Conservation (phyloP, 30 jellyfish, hydroid and myxozoan species). For the Cassiopea andromeda region DNA sequence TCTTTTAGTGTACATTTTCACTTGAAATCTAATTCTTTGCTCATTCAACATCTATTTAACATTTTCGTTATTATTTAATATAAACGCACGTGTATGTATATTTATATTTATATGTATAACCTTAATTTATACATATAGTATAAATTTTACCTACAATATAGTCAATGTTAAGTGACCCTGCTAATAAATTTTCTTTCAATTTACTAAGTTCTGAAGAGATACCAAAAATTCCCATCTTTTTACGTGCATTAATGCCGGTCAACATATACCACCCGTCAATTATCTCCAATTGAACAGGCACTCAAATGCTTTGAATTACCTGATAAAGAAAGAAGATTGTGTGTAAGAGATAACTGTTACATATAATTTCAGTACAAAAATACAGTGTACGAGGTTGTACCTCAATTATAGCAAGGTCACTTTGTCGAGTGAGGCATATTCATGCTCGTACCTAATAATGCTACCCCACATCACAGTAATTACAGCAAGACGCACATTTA, state of each 20-base stretch:
- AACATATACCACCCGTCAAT: too few species aligned
- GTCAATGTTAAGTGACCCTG: constrained; percentile 9
- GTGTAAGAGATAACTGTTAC: too few species aligned
- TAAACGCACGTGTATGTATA: constrained; percentile 36
- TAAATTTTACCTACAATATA: constrained; percentile 15
- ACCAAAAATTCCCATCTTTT: not conserved
- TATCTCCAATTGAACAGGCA: too few species aligned
- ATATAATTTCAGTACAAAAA: not conserved
- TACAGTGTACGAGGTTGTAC: not conserved
- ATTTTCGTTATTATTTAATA: constrained; percentile 32
- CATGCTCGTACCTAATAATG: constrained; percentile 28
- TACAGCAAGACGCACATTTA: constrained; percentile 65
- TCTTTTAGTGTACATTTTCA: not conserved
- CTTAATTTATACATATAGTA: constrained; percentile 39
- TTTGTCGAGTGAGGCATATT: constrained; percentile 1
- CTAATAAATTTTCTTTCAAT: not conserved
- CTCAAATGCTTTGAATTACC: too few species aligned
- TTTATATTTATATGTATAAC: constrained; percentile 54
- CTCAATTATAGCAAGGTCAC: constrained; percentile 3
- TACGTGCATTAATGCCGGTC: not conserved
- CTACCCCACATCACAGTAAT: constrained; percentile 40
- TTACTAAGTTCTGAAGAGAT: too few species aligned
- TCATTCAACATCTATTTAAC: constrained; percentile 12
- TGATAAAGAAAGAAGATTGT: too few species aligned
- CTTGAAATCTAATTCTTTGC: constrained; percentile 5